These are phyloP conservation scores for Cephus pulcher DNA, from an alignment of 2,888 invertebrate genomes.

Conservation along the genomic window DNA sequence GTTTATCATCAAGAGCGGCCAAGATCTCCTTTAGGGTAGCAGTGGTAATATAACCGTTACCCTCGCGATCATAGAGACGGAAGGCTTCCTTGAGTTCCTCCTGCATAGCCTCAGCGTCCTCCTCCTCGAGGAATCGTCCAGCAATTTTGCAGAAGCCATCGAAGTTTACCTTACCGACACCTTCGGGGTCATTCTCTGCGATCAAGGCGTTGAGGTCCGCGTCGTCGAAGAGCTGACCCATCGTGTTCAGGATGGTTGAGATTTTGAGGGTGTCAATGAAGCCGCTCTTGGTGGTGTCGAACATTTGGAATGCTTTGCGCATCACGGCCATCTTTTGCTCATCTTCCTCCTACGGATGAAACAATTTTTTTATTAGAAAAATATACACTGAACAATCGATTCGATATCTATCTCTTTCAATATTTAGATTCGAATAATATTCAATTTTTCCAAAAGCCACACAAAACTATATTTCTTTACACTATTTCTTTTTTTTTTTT, in stretches of 20 bases:
- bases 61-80: slow-evolving; percentile 96
- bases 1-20: slow-evolving; percentile 91
- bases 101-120: slow-evolving; percentile 95
- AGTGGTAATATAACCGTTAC: slow-evolving; percentile 93
- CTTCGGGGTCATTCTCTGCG: slow-evolving; percentile 91
- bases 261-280: slow-evolving; percentile 92
- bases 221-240: slow-evolving; percentile 95
- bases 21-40: slow-evolving; percentile 93
- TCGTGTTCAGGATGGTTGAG: slow-evolving; percentile 91
- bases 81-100: slow-evolving; percentile 98
- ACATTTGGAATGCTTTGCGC: slow-evolving; percentile 97
- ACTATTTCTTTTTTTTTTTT: not conserved
- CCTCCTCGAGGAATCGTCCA: slow-evolving; percentile 94
- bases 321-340: slow-evolving; percentile 89
- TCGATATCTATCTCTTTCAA: not conserved
- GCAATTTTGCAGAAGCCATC: slow-evolving; percentile 95
- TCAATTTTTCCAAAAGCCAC: not conserved
- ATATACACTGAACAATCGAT: not conserved
- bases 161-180: slow-evolving; percentile 92
- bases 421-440: not conserved
- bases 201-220: slow-evolving; percentile 89
- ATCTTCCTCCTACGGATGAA: slow-evolving; percentile 70
- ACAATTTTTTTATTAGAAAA: not conserved
- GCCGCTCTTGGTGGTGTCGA: slow-evolving; percentile 92
- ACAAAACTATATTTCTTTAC: not conserved